Percentiles rank a stretch among this genome's conserved stretches.
These are phyloP conservation scores for Phaedon cochleariae DNA, from an alignment of 2,888 invertebrate species.

Conservation along the genomic window DNA sequence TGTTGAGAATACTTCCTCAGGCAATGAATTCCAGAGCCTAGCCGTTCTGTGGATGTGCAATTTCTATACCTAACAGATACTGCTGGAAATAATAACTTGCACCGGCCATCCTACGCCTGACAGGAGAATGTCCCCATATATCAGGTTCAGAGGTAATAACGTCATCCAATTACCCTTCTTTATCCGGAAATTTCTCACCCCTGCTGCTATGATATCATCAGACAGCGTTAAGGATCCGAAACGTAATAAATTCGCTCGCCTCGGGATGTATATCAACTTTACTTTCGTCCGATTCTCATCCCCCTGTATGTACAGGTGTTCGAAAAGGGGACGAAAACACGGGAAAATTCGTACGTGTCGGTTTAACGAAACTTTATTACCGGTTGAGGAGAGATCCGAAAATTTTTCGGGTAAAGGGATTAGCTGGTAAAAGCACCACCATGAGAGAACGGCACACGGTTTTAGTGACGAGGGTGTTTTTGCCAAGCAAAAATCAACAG, in stretches of 20 bases:
- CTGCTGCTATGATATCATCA: slow-evolving; percentile 30
- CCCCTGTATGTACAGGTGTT: slow-evolving; percentile 17
- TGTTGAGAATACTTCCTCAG: too few species aligned
- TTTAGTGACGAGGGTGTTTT: background rate
- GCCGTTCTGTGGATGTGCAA: too few species aligned
- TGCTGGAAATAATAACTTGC: slow-evolving; percentile 5
- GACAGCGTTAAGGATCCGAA: slow-evolving; percentile 18
- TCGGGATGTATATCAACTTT: slow-evolving; percentile 22
- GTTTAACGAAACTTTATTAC: slow-evolving; percentile 48
- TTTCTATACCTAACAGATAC: background rate
- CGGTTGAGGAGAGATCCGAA: slow-evolving; percentile 38
- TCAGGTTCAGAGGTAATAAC: slow-evolving; percentile 38
- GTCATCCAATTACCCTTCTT: slow-evolving; percentile 40
- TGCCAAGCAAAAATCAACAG: background rate
- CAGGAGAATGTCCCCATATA: slow-evolving; percentile 26
- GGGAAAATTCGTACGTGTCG: slow-evolving; percentile 34
- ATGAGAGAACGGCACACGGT: background rate
- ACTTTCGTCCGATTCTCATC: slow-evolving; percentile 5
- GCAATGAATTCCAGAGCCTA: too few species aligned
- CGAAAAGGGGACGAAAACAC: slow-evolving; percentile 9
- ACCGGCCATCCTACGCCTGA: slow-evolving; percentile 2
- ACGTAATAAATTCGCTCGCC: slow-evolving; percentile 24
- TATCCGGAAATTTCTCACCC: slow-evolving; percentile 30
- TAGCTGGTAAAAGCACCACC: slow-evolving; percentile 11
- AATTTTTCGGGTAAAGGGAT: slow-evolving; percentile 29